Base-by-base conservation (phyloP, 2,797 vertebrate genomes). In the Thripadectes ignobilis region DNA sequence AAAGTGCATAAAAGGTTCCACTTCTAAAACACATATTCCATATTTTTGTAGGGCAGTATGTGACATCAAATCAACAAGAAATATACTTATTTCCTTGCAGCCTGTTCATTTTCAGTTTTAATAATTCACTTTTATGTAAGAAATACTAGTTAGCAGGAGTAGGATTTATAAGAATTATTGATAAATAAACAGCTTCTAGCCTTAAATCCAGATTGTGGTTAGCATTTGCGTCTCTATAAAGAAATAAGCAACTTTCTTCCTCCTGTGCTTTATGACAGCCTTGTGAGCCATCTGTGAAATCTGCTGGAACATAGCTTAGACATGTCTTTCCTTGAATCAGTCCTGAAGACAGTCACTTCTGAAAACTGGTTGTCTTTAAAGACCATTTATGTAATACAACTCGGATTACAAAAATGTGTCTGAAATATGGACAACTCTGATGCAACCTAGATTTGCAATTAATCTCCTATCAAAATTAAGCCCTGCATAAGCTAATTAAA, bases 241-340 rank as follows among this genome's bases (percentile, higher is more conserved):
- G 81, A 85, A 92, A 71, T 57, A 88, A 90, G 58, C 54, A 85
- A 62, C 84, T 82, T 78, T 38, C 26, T 92, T 89, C 49, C 30
- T 81, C 57, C 57, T 87, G 41, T 95, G 75, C 57, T 61, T 89
- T 85, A 65, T 87, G 84, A 95, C 89, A 94, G 91, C 68, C 65
- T 76, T 85, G 49, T 93, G 57, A 93, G 39, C 75, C 84, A 89
- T 92, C 92, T 93, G 93, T 95, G 88, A 94, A 85, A 87, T 93
- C 38, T 95, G 29, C 67, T 93, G 88, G 78, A 92, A 91, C 61
- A 79, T 43, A 13, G 14, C 38, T 82, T 82, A 41, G 74, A 19
- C 30, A 26, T 36, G 36, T 80, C 86, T 87, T 91, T 52, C 45
- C 34, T 90, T 87, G 49, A 57, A 85, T 79, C 49, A 69, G 43